Percentiles rank a stretch among this genome's conserved stretches.
Evolutionary conservation across 2,797 vertebrate species (phyloP).

Genomic region (Spinus pinus): DNA sequence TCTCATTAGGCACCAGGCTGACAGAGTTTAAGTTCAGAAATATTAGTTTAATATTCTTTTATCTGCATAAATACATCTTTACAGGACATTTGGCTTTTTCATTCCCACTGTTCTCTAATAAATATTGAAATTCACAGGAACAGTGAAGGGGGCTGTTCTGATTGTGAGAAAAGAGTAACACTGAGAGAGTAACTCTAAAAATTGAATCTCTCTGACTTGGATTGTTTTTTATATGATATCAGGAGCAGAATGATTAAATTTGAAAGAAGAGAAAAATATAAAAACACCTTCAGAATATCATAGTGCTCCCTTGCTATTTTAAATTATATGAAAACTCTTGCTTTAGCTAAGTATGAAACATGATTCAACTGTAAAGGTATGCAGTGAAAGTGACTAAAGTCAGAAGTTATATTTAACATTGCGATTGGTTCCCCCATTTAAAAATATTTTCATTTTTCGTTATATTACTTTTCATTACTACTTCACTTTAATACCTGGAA

Average conservation of each 20-base stretch:
- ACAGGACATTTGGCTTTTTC: constrained; percentile 32
- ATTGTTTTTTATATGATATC: not conserved
- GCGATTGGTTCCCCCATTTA: not conserved
- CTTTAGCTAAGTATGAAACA: not conserved
- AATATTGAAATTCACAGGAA: constrained; percentile 18
- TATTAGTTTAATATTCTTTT: constrained; percentile 32
- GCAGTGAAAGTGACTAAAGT: not conserved
- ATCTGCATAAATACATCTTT: constrained; percentile 51
- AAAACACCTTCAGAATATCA: not conserved
- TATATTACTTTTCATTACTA: not conserved
- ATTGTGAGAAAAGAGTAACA: not conserved
- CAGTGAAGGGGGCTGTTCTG: not conserved
- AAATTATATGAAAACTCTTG: not conserved
- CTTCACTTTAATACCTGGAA: not conserved
- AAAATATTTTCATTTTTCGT: not conserved
- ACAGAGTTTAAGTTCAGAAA: constrained; percentile 23
- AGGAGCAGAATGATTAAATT: constrained; percentile 1
- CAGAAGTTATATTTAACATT: not conserved
- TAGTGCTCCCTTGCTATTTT: not conserved
- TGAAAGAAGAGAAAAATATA: not conserved
- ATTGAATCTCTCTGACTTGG: constrained; percentile 15
- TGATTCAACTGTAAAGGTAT: not conserved
- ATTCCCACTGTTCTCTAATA: constrained; percentile 8
- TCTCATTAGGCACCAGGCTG: constrained; percentile 25
- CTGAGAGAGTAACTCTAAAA: not conserved